Base-by-base conservation (phyloP, 2,888 invertebrate genomes). In the Cephus sareptanus region DNA sequence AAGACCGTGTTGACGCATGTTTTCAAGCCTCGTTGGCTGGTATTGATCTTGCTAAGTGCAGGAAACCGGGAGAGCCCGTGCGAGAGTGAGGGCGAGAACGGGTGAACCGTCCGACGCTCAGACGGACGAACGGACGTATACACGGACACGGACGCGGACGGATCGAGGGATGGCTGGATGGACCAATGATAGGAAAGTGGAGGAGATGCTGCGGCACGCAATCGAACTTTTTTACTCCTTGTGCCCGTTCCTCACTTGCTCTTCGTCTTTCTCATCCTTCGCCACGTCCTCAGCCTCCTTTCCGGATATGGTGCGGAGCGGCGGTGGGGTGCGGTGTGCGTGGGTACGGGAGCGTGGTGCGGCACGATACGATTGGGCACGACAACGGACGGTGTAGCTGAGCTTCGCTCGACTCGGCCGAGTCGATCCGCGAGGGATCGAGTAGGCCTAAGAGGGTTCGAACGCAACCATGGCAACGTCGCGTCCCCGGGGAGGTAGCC, bases 11-110 rank as follows among this genome's bases (percentile, higher is more conserved):
- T 93, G 93, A 93, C 93, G 93, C 93, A 93, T 93, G 93, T 93
- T 93, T 93, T 93, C 93, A 93, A 93, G 93, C 92, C 92, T 93
- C 93, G 93, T 93, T 93, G 93, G 91, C 91, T 92, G 91, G 92
- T 93, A 93, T 93, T 93, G 93, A 93, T 93, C 93, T 93, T 92
- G 91, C 91, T 91, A 91, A 91, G 91, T 91, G 91, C 90, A 91
- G 91, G 90, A 90, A 91, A 89, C 90, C 86, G 87, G 88, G 87
- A 87, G 87, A 87, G 83, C 87, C 85, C 84, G 84, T 81, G 84
- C 84, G 87, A 82, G 85, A 82, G 85, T 82, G 85, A 86, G 87
- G 83, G 13, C 70, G 88, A 85, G 88, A 85, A 85, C 88, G 85
- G 82, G 56, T 34, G 68, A 73, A 40, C 40, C 40, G 40, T 1